These are phyloP conservation scores for Drosophila kambysellisi DNA, from an alignment of 2,888 invertebrate genomes.

Conservation along the genomic window DNA sequence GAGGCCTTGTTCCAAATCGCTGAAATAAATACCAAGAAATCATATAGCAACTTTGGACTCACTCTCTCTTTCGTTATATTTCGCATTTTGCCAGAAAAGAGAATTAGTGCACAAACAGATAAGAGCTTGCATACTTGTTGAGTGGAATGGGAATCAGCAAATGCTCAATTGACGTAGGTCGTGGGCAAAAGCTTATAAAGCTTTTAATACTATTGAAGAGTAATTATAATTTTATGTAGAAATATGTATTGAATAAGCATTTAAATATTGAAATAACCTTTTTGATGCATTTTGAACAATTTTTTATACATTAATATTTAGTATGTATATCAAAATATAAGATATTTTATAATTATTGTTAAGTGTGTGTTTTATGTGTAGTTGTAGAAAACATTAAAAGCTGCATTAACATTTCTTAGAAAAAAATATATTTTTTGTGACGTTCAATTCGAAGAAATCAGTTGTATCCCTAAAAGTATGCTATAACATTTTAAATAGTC, in stretches of 20 bases:
- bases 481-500: background rate
- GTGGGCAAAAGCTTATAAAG: background rate
- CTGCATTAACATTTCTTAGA: background rate
- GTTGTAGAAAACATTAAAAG: background rate
- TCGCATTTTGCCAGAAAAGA: background rate
- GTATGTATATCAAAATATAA: background rate
- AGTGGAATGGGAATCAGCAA: background rate
- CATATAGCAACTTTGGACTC: slow-evolving; percentile 2
- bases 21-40: background rate
- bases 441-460: background rate
- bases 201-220: background rate
- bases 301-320: background rate
- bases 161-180: background rate
- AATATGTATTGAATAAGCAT: background rate
- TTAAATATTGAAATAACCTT: background rate
- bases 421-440: background rate
- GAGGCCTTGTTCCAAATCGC: background rate
- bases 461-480: background rate
- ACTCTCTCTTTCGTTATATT: background rate
- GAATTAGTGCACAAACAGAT: background rate
- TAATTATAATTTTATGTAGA: background rate
- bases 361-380: background rate
- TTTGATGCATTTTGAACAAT: background rate
- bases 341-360: background rate
- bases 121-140: background rate